These are phyloP conservation scores for Thinocorus orbignyianus DNA, from an alignment of 2,113 vertebrate species.

Conservation along the genomic window DNA sequence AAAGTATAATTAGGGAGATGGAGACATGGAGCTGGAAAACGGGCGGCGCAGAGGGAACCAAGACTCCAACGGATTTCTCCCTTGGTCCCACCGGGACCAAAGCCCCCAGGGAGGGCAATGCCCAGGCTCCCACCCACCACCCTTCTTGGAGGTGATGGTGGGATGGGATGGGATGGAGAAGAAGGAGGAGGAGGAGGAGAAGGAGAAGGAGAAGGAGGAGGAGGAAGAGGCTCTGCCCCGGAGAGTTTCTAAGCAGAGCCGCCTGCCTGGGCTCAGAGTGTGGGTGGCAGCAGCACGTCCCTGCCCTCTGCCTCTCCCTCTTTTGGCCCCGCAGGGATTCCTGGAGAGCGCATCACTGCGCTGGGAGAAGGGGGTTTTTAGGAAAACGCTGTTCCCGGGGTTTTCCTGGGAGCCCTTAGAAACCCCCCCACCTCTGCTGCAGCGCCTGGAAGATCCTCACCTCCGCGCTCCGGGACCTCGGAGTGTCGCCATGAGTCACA, in stretches of 20 bases:
- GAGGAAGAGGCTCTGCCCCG: background rate
- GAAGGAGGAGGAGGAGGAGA: no score
- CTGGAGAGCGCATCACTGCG: background rate
- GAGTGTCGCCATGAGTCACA: background rate
- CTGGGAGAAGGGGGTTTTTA: background rate
- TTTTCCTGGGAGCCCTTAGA: background rate
- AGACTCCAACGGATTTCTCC: background rate
- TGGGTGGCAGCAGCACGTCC: background rate
- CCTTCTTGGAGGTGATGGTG: background rate
- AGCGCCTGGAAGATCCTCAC: background rate
- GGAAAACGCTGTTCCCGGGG: no score
- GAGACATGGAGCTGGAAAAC: background rate
- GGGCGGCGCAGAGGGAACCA: background rate
- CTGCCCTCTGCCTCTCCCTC: background rate
- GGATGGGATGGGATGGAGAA: no score
- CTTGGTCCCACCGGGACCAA: fast-evolving
- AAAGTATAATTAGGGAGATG: background rate
- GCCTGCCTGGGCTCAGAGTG: fast-evolving
- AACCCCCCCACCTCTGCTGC: fast-evolving
- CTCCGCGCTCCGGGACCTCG: background rate
- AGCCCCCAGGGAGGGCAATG: fast-evolving
- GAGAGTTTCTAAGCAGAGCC: background rate
- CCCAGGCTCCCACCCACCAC: background rate
- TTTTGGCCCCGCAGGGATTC: background rate
- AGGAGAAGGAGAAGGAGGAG: background rate